A percentile compares a stretch with the other conserved stretches of the same genome.
These are phyloP conservation scores for Riparia riparia DNA, from an alignment of 2,113 vertebrate genomes.

Conservation along the genomic window DNA sequence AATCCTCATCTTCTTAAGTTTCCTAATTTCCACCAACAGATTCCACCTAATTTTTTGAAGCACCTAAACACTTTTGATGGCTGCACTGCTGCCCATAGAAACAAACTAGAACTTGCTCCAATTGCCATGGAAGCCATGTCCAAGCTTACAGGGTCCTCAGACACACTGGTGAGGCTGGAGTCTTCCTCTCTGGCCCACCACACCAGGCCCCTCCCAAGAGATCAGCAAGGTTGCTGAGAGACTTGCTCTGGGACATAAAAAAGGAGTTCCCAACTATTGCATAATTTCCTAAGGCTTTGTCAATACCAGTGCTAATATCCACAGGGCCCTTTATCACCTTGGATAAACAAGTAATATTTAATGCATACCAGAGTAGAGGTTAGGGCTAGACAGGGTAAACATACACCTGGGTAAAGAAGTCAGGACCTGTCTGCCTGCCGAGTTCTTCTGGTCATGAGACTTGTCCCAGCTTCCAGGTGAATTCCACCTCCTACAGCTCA, in stretches of 20 bases:
- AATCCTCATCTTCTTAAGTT: neutral
- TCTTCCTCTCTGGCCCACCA: neutral
- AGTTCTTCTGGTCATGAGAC: neutral
- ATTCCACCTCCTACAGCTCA: neutral
- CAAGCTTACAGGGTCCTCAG: neutral
- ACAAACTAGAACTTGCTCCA: rapidly evolving
- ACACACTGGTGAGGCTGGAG: neutral
- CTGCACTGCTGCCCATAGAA: rapidly evolving
- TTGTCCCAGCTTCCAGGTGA: neutral
- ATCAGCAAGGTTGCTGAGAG: neutral
- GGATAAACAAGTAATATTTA: neutral
- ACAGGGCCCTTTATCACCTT: neutral
- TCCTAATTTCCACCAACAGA: neutral
- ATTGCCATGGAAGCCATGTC: rapidly evolving
- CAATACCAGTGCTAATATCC: neutral
- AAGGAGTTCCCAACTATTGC: neutral
- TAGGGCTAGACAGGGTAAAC: neutral
- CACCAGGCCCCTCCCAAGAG: neutral
- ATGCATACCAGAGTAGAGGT: neutral
- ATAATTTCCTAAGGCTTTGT: neutral
- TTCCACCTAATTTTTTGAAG: neutral
- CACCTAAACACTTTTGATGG: neutral
- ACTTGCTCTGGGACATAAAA: neutral
- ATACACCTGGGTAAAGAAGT: neutral
- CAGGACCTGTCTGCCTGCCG: neutral